Evolutionary conservation across 2,113 vertebrate genomes (phyloP), one percentile per base, ranked within the genome.

Genomic region (Triplophysa tibetana): DNA sequence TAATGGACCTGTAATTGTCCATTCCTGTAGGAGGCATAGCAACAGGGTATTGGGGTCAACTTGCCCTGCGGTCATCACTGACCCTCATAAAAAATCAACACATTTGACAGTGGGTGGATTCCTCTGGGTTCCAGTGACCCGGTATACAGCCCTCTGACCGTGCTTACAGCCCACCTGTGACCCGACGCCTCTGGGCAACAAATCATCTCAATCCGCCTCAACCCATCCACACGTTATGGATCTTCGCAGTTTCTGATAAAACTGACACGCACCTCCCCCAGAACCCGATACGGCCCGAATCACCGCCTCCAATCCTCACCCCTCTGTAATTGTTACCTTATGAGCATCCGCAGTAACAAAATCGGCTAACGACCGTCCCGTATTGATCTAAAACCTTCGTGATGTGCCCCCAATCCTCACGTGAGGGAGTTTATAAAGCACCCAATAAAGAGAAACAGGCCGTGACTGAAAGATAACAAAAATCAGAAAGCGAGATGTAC

Each of bases 261-360:
- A 87, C 85, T 87, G 87, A 91, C 89, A 89, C 87, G 87, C 70
- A 87, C 80, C 75, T 87, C 89, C 85, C 82, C 79, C 77, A 80
- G 89, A 88, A 41, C 63, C 26, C 74, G 16, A 56, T 26, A 61
- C 38, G 26, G 48, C 83, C 86, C 67, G 26, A 64, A 26, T 29
- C 33, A 70, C 58, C 58, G 56, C 70, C 70, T 38, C 14, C 87
- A 69, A 81, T 81, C 86, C 87, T 86, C 65, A 77, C 65, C 43
- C 84, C 77, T 87, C 90, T 89, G 85, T 92, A 93, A 92, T 91
- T 91, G 91, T 88, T 90, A 88, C 89, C 88, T 89, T 87, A 89
- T 89, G 90, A 90, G 91, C 88, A 88, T 41, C 89, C 83, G 82
- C 84, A 54, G 87, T 88, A 90, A 92, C 93, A 93, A 93, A 93